Percentiles rank a stretch among this genome's conserved stretches.
These are phyloP conservation scores for Aphrophora alni DNA, from an alignment of 2,888 invertebrate species.

Conservation along the genomic window DNA sequence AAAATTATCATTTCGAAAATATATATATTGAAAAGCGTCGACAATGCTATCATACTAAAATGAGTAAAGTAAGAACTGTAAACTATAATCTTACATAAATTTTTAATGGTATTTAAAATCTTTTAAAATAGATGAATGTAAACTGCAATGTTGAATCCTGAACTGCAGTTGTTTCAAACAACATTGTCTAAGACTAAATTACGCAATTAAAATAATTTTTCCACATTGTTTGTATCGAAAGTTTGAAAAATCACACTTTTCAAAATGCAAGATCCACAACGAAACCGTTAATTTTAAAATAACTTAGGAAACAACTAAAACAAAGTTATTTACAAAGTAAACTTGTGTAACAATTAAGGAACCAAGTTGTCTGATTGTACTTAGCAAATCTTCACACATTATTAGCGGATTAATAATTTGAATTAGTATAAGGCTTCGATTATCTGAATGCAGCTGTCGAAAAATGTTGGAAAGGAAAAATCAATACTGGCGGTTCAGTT, in stretches of 20 bases:
- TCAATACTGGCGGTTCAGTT: too few species aligned
- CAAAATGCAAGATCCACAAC: neutral
- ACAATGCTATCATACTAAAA: too few species aligned
- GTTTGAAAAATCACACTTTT: neutral
- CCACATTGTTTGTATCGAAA: neutral
- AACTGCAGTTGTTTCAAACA: neutral
- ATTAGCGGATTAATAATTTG: neutral
- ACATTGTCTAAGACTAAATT: neutral
- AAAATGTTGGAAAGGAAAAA: too few species aligned
- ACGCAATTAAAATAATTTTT: too few species aligned
- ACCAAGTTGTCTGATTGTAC: neutral
- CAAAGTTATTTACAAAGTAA: neutral
- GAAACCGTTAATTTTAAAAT: neutral
- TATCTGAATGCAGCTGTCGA: too few species aligned
- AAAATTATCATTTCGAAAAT: too few species aligned
- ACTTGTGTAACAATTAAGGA: neutral
- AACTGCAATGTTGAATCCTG: neutral
- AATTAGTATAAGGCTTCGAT: too few species aligned
- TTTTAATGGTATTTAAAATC: too few species aligned
- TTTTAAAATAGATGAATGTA: neutral
- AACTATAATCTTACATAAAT: too few species aligned
- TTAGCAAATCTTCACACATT: neutral
- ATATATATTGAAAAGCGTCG: too few species aligned
- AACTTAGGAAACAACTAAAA: neutral
- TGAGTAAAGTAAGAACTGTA: too few species aligned